phyloP scores from a whole-genome alignment of 2,113 vertebrate species.

The Toxotes jaculatrix region DNA sequence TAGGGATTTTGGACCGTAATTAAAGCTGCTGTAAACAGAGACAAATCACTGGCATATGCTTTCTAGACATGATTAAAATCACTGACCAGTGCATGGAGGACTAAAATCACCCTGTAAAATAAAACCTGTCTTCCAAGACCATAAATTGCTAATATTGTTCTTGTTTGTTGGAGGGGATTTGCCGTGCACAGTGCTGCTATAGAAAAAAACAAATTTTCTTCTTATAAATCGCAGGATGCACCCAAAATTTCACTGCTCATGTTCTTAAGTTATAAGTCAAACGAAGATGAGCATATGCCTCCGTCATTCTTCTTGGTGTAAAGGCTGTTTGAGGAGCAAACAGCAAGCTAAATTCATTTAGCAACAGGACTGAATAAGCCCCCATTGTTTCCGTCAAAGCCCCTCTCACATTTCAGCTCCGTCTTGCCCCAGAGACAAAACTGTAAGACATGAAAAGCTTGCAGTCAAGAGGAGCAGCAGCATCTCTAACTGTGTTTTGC shows the following conservation, averaged over 20 bases:
- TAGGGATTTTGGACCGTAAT: not conserved
- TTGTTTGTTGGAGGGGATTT: not conserved
- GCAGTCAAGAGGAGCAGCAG: constrained; percentile 45
- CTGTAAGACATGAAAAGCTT: constrained; percentile 57
- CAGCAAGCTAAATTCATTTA: constrained; percentile 40
- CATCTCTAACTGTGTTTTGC: constrained; percentile 33
- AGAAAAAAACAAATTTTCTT: not conserved
- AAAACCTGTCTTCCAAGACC: not conserved
- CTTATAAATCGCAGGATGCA: not conserved
- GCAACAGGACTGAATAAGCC: constrained; percentile 21
- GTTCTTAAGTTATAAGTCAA: too few species aligned
- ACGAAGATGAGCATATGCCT: not conserved
- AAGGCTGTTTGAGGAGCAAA: constrained; percentile 28
- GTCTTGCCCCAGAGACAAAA: constrained; percentile 54
- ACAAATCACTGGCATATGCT: not conserved
- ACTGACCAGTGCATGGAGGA: not conserved
- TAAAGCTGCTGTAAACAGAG: not conserved
- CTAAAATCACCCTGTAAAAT: not conserved
- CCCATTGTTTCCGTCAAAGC: constrained; percentile 58
- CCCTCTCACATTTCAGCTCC: constrained; percentile 25
- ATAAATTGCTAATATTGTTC: not conserved
- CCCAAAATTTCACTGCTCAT: not conserved
- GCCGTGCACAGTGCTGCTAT: not conserved
- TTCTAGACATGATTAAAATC: not conserved
- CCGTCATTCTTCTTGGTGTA: not conserved